Conservation (phyloP, 2,888 invertebrate species). For the Bibio marci region DNA sequence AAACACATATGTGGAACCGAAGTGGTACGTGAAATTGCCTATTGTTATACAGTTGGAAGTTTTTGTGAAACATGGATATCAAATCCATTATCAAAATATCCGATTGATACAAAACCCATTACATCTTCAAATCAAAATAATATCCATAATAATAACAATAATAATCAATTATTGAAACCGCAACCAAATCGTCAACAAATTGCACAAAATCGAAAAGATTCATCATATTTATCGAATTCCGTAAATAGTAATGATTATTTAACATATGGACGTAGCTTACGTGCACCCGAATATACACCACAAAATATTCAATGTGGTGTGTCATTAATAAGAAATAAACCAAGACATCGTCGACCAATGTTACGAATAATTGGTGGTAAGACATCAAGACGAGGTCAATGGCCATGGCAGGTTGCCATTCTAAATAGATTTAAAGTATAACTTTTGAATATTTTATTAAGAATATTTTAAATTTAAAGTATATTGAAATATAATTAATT, state of each 20-base stretch:
- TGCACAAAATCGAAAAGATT: conserved; percentile 30
- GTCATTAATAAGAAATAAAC: conserved; percentile 18
- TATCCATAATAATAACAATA: background rate
- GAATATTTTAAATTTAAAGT: background rate
- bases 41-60: conserved; percentile 68
- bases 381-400: conserved; percentile 60
- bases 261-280: conserved; percentile 28
- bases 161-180: background rate
- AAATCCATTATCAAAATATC: conserved; percentile 22
- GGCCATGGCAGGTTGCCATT: conserved; percentile 92
- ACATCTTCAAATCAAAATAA: background rate
- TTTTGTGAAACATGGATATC: conserved; percentile 58
- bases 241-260: conserved; percentile 26
- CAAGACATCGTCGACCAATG: conserved; percentile 35
- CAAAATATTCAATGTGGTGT: conserved; percentile 29
- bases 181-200: conserved; percentile 11
- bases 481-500: conserved; percentile 1
- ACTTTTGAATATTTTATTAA: conserved; percentile 8
- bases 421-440: conserved; percentile 62
- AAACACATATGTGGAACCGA: conserved; percentile 58
- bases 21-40: conserved; percentile 65
- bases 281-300: conserved; percentile 26
- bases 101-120: background rate
- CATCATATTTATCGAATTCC: conserved; percentile 13
- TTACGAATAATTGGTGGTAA: conserved; percentile 76